Percentiles rank a stretch among this genome's conserved stretches.
phyloP scores from a whole-genome alignment of 2,888 invertebrate genomes.

The Eremobia ochroleuca region DNA sequence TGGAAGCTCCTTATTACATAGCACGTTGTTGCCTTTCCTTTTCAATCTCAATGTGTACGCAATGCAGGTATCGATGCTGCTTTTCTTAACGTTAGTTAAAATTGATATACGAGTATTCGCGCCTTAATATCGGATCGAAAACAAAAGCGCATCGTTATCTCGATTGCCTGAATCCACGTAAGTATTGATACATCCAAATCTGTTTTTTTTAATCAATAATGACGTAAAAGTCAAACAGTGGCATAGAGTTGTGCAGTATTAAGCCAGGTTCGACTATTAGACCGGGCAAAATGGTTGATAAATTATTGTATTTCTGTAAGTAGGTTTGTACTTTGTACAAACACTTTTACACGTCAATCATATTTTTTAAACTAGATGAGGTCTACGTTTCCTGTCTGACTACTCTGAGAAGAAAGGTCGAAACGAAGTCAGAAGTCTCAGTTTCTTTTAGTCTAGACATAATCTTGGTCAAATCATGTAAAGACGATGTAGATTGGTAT shows the following conservation, averaged over 20 bases:
- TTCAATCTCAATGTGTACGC: conserved; percentile 4
- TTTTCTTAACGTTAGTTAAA: background rate
- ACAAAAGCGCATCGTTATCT: conserved; percentile 23
- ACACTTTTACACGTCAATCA: no score
- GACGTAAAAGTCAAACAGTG: background rate
- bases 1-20: background rate
- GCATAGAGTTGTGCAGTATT: background rate
- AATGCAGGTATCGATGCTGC: conserved; percentile 21
- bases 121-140: conserved; percentile 1
- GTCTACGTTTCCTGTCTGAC: no score
- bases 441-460: no score
- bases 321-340: no score
- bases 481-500: no score
- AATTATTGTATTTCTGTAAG: no score
- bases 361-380: no score
- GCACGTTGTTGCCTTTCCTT: background rate
- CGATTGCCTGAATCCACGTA: background rate
- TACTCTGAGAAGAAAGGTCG: no score
- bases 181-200: conserved; percentile 19
- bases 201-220: background rate
- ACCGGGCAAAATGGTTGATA: no score
- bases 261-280: background rate
- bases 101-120: conserved; percentile 7
- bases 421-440: no score
- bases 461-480: no score